Evolutionary conservation across 1,140 invertebrate genomes (phyloP), one percentile per base, ranked within the genome.

Genomic region (Ceratitis capitata): DNA sequence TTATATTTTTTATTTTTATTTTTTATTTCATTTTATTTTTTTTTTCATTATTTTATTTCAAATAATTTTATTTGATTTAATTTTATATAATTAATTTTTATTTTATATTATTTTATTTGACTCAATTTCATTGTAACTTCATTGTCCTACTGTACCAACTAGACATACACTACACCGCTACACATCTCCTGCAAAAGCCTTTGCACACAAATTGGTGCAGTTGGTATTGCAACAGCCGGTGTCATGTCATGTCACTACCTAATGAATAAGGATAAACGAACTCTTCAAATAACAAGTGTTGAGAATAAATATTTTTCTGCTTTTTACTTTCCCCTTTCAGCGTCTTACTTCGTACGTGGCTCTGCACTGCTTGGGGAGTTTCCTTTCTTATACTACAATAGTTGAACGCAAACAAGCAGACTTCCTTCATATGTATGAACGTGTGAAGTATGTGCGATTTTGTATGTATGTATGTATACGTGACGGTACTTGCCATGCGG

Each of bases 181-280:
- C 64, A 69, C 14, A 39, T 4, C 32, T 2, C 7, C 64, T 35
- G 5, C 29, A 32, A 0, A n/a, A 69, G 39, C 35, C 64, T 12
- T 3, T 39, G 35, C 35, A 2, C 29, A 69, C 32, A 69, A 69
- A 69, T 69, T 69, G 64, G 64, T 69, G 16, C 32, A 39, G 29
- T 69, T 69, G 64, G 61, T 69, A n/a, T n/a, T 69, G 29, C 35
- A 69, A 23, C 64, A 35, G 64, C 64, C 64, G 64, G 64, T 69
- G 64, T 69, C 64, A 69, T 69, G 64, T 69, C 64, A 69, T 69
- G 64, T 69, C 64, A 69, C 64, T 39, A 39, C 32, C 29, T 69
- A 69, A 69, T 69, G 64, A 69, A 69, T 69, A 69, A 69, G 64
- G 35, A 69, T 69, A 69, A 69, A 14, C 32, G 64, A 69, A 39